Conservation (phyloP, 2,888 invertebrate genomes). For the Hirtodrosophila histrioides region DNA sequence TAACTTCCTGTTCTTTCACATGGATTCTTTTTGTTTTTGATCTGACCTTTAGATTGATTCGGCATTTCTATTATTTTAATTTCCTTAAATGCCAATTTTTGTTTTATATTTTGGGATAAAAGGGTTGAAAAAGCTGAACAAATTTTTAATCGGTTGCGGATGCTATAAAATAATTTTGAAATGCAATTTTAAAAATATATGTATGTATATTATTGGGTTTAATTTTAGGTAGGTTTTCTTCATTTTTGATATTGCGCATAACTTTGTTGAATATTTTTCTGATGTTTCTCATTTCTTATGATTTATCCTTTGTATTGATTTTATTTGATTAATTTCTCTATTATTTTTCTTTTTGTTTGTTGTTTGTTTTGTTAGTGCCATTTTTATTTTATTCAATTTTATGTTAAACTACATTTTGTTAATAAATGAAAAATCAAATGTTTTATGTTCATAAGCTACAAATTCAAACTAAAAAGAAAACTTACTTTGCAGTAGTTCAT, state of each 20-base stretch:
- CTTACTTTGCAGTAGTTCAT: too few species aligned
- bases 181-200: neutral
- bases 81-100: too few species aligned
- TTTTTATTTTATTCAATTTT: constrained; percentile 44
- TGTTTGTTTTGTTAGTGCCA: constrained; percentile 69
- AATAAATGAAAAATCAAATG: constrained; percentile 22
- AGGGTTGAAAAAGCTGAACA: too few species aligned
- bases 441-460: constrained; percentile 35
- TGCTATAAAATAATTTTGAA: too few species aligned
- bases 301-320: constrained; percentile 1
- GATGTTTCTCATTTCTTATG: neutral
- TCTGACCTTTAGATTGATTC: too few species aligned
- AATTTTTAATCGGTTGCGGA: too few species aligned
- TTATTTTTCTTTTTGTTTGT: constrained; percentile 13
- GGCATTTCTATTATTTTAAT: too few species aligned
- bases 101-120: too few species aligned
- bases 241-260: constrained; percentile 20
- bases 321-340: neutral
- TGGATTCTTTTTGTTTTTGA: too few species aligned
- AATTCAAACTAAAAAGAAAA: constrained; percentile 11
- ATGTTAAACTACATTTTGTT: constrained; percentile 35
- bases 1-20: too few species aligned
- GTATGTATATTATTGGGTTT: constrained; percentile 28
- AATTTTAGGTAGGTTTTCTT: constrained; percentile 13
- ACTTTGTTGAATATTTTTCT: constrained; percentile 27